Evolutionary conservation across 2,113 vertebrate species (phyloP), one percentile per base, ranked within the genome.

Genomic region (Lamprotornis superbus): DNA sequence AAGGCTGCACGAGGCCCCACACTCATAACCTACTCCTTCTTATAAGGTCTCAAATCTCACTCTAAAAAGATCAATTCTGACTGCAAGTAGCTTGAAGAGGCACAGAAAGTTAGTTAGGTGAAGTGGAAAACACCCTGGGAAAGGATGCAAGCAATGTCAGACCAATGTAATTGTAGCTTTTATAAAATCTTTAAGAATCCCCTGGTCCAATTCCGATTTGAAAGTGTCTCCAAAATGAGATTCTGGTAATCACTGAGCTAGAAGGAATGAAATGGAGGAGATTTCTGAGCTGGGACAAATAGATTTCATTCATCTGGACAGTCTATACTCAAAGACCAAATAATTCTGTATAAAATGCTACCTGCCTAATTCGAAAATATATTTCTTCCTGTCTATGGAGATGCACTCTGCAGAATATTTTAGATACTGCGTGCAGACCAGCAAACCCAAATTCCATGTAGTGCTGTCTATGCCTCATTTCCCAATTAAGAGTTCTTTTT

Each of bases 171-270:
- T 25, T 71, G 70, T 49, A 4, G 2, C 94, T 95, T 97, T 88
- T 64, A 52, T 65, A 60, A 67, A 75, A 85, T 13, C 88, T 92
- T 96, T 89, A 95, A 39, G 83, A 83, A 95, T 81, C 61, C 79
- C n/a, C 55, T 22, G 52, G 5, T 52, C 88, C 56, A 70, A 49
- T 46, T 64, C 10, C 2, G 11, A 92, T 88, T 87, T 81, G 64
- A 76, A 75, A 95, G 83, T 7, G 5, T 24, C 88, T 96, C n/a
- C 56, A 89, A 42, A 93, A 81, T 74, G 35, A 67, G 61, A 84
- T 68, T 87, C 63, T 80, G 56, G 75, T 73, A 93, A 95, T 90
- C 71, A 81, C 10, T 69, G 71, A 94, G 77, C 61, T 78, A 87
- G 35, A 74, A 93, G 59, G 44, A 95, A 57, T 52, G 27, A 88